Evolutionary conservation across 2,113 vertebrate genomes (phyloP), one percentile per base, ranked within the genome.

Genomic region (Labrus mixtus): DNA sequence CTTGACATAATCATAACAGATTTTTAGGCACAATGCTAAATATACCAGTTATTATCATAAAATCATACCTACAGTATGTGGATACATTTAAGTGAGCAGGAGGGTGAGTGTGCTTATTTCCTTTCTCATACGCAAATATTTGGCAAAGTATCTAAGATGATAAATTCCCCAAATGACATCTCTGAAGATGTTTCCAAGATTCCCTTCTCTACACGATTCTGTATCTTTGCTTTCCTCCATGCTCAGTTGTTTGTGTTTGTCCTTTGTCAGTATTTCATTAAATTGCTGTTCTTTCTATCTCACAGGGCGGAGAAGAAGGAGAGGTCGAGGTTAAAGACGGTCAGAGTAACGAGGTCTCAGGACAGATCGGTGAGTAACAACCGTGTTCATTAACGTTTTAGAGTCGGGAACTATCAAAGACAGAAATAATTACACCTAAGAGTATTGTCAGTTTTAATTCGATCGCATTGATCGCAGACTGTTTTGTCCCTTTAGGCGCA

Each of bases 261-360:
- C 12, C n/a, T 4, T 55, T 59, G 19, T 68, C 8, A 15, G 17
- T 20, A 45, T 74, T 36, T 43, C 15, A 56, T 20, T 23, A 33
- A 17, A 8, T 45, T 46, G 3, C 10, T 12, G 39, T 6, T 6
- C 46, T 29, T 41, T 10, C 10, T 64, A 68, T 76, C 45, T 69
- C 53, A 73, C 90, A 99, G 98, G 89, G 97, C 97, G 85, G 98
- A 99, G 90, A 98, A 98, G 90, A 98, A 97, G 89, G 97, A 99
- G 85, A 87, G 97, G 79, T 96, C 96, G 8, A 94, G 97, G 54
- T 94, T 99, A 94, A 99, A 99, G 96, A 97, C 95, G 0, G 96
- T 98, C 86, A 96, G 96, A 90, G 96, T 97, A 89, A 94, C 95
- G 70, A 97, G 96, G 93, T 91, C 96, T 82, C 97, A 96, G 85